Base-by-base conservation (phyloP, 1,140 invertebrate genomes). In the Helicorthomorpha holstii region DNA sequence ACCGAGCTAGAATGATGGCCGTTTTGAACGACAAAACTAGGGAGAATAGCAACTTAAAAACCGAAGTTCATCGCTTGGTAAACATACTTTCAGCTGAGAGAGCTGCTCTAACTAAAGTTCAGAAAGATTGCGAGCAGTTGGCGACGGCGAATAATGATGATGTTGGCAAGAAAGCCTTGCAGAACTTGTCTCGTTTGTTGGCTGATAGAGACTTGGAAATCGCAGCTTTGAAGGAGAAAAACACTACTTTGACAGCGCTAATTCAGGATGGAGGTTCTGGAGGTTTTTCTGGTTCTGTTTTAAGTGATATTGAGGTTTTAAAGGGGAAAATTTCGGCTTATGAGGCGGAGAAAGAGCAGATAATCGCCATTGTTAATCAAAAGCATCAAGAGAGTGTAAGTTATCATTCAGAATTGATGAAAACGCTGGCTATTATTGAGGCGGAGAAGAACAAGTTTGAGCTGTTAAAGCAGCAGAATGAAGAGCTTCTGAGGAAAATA, bases 301-400 rank as follows among this genome's bases (percentile, higher is more conserved):
- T 68, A 24, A 55, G 63, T 26, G 69, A 71, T 48, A 66, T 64
- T 42, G 66, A 69, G 27, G 61, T 61, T 45, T 56, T 71, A 0
- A 53, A 48, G 1, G 65, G 66, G 48, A 64, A 71, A 46, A 24
- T 71, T 2, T 51, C 57, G 22, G 49, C 53, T 1, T 60, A 67
- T 23, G 65, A 66, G 58, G 62, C 48, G 1, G 83, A 88, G 60
- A 77, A 82, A 59, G 76, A 78, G 42, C 78, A 86, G 65, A 68
- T 88, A n/a, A 79, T 86, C 25, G 75, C 74, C 49, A 70, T 81
- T 3, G 66, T 89, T 0, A 82, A 80, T 56, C 69, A 78, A 44
- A 91, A 91, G 69, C 85, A 91, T 56, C 75, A 82, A 51, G 86
- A 91, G 66, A 85, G 77, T 60, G 60, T 86, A 1, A 75, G 79